phyloP scores from a whole-genome alignment of 2,888 invertebrate genomes.

The Agonopterix subpropinquella region DNA sequence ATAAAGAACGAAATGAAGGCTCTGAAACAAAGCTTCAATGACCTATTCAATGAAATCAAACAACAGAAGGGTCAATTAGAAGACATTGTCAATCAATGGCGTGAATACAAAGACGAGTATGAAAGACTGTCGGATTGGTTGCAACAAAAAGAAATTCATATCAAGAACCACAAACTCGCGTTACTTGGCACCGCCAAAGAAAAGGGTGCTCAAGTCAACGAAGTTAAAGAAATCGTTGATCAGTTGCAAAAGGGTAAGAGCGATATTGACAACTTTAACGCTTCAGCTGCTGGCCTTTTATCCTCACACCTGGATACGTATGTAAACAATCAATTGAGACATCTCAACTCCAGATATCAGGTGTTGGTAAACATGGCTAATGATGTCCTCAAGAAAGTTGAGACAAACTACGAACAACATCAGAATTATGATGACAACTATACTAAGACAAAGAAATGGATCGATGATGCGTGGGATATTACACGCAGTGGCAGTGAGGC shows the following conservation, averaged over 20 bases:
- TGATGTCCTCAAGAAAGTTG: slow-evolving; percentile 93
- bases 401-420: slow-evolving; percentile 91
- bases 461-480: slow-evolving; percentile 88
- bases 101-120: slow-evolving; percentile 94
- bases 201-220: slow-evolving; percentile 89
- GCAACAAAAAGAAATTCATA: slow-evolving; percentile 92
- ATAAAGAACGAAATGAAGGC: slow-evolving; percentile 92
- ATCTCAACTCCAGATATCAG: slow-evolving; percentile 91
- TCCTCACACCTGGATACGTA: slow-evolving; percentile 91
- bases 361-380: slow-evolving; percentile 91
- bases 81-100: slow-evolving; percentile 87
- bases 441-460: slow-evolving; percentile 87
- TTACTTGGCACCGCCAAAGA: slow-evolving; percentile 86
- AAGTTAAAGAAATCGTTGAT: slow-evolving; percentile 85
- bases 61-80: slow-evolving; percentile 90
- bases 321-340: slow-evolving; percentile 90
- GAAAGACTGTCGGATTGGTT: slow-evolving; percentile 94
- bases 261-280: slow-evolving; percentile 89
- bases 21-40: slow-evolving; percentile 88
- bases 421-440: slow-evolving; percentile 86
- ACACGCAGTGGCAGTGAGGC: slow-evolving; percentile 88
- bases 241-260: slow-evolving; percentile 85
- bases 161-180: slow-evolving; percentile 92
- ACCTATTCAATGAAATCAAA: slow-evolving; percentile 89
- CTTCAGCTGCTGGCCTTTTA: slow-evolving; percentile 83